Base-by-base conservation (phyloP, 1,140 invertebrate genomes). In the Aphelenchoides fujianensis region DNA sequence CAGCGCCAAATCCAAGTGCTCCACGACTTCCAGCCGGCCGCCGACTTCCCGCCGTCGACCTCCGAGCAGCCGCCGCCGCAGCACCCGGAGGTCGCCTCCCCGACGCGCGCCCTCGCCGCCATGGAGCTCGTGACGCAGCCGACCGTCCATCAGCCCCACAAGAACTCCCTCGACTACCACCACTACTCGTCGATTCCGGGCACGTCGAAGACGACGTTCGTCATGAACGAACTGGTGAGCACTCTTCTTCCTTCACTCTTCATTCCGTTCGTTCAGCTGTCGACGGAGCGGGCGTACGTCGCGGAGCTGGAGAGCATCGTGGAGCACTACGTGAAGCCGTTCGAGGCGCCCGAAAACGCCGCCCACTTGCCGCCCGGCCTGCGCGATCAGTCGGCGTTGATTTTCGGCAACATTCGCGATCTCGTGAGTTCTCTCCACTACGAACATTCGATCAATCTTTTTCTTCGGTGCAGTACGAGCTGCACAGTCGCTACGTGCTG, bases 211-310 rank as follows among this genome's bases (percentile, higher is more conserved):
- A 53, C 48, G 2, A 41, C 12, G 35, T 76, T 70, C 53, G 72
- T 74, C 31, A 28, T 74, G 27, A 66, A 74, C 7, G 72, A 74
- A 74, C 34, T 74, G 72, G 72, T 74, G 9, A 70, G 67, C 71
- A 69, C 16, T 1, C 34, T 2, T 27, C 7, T 59, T 27, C 19
- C 9, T 59, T 59, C 48, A 32, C n/a, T n/a, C 12, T 48, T 27
- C 7, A 23, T 27, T 23, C 9, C 41, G 19, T 35, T n/a, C n/a
- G 9, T 48, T 91, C 90, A 86, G 88, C 91, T 98, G 67, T 93
- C 95, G 87, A 99, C 96, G 0, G 97, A 99, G 86, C 89, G 94
- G 70, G 92, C 92, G 2, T 99, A 98, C 85, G 97, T 99, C 0
- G 96, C 97, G 85, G 96, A 98, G 87, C 86, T 99, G 74, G 92